Conservation (phyloP, 2,888 invertebrate genomes). For the Drosophila longiperda region DNA sequence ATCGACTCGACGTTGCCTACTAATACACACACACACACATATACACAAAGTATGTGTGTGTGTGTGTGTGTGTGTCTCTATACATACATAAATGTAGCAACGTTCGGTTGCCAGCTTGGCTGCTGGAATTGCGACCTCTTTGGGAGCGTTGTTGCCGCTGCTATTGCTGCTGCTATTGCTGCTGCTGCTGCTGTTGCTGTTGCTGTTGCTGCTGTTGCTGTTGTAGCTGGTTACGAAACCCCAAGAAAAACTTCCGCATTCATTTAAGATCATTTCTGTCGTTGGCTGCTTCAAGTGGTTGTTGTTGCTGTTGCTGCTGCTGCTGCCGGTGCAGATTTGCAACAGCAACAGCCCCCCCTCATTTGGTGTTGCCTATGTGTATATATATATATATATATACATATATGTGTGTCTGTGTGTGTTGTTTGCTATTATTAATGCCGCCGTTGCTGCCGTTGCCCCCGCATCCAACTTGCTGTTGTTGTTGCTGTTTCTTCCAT, state of each 20-base stretch:
- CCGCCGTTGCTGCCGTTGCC: constrained; percentile 51
- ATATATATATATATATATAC: constrained; percentile 25
- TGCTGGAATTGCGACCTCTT: constrained; percentile 79
- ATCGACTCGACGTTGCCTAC: constrained; percentile 61
- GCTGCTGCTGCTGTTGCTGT: constrained; percentile 35
- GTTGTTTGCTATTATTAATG: constrained; percentile 70
- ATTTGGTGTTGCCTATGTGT: constrained; percentile 63
- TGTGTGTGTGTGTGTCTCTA: not conserved
- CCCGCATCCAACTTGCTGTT: constrained; percentile 18
- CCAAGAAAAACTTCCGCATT: constrained; percentile 85
- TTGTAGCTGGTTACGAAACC: constrained; percentile 84
- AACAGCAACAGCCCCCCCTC: constrained; percentile 68
- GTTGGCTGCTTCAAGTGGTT: constrained; percentile 75
- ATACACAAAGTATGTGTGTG: constrained; percentile 1
- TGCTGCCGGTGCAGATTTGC: constrained; percentile 63
- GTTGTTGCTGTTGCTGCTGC: constrained; percentile 52
- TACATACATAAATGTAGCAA: constrained; percentile 73
- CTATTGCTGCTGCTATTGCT: constrained; percentile 43
- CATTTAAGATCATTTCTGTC: constrained; percentile 85
- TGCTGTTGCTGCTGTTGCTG: constrained; percentile 43
- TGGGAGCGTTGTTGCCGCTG: constrained; percentile 63
- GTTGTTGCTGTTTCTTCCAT: constrained; percentile 46
- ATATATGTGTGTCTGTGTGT: constrained; percentile 28
- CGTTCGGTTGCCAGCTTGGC: constrained; percentile 62
- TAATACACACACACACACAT: constrained; percentile 28